Evolutionary conservation across 2,797 vertebrate species (phyloP).

Genomic region (Atherinosoma microstoma): DNA sequence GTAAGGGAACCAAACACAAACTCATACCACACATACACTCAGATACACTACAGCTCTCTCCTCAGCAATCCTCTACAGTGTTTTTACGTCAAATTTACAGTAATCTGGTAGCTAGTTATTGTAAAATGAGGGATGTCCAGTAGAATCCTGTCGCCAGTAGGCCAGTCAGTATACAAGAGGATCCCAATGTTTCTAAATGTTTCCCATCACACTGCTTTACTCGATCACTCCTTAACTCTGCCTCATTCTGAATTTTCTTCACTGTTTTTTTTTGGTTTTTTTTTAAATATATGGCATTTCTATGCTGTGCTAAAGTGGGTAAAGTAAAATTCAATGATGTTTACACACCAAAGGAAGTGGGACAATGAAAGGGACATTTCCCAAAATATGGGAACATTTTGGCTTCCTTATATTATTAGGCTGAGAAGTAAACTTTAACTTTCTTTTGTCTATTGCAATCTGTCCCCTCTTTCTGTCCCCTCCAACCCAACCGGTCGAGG

Average conservation of each 20-base stretch:
- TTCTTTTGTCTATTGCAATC: slow-evolving; percentile 53
- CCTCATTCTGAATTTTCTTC: slow-evolving; percentile 41
- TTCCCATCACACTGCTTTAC: slow-evolving; percentile 44
- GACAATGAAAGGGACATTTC: slow-evolving; percentile 72
- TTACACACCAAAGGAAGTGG: slow-evolving; percentile 71
- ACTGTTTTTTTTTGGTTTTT: slow-evolving; percentile 24
- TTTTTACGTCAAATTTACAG: slow-evolving; percentile 30
- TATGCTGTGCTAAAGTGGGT: slow-evolving; percentile 85
- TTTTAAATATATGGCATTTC: slow-evolving; percentile 82
- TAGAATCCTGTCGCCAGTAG: slow-evolving; percentile 58
- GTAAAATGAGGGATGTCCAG: slow-evolving; percentile 37
- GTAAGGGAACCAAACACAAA: slow-evolving; percentile 76
- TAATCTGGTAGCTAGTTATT: slow-evolving; percentile 45
- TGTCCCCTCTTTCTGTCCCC: too few relatives aligned
- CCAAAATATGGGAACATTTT: slow-evolving; percentile 62
- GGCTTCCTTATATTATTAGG: slow-evolving; percentile 56
- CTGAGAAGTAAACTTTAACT: slow-evolving; percentile 72
- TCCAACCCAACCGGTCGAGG: too few relatives aligned
- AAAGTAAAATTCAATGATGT: slow-evolving; percentile 76
- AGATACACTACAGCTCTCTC: slow-evolving; percentile 43
- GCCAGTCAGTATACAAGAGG: slow-evolving; percentile 56
- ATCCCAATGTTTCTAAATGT: slow-evolving; percentile 72
- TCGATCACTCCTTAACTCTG: slow-evolving; percentile 52
- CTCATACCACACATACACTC: slow-evolving; percentile 37
- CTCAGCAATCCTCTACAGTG: slow-evolving; percentile 55